phyloP scores from a whole-genome alignment of 2,113 vertebrate species.

The Semicossyphus pulcher region DNA sequence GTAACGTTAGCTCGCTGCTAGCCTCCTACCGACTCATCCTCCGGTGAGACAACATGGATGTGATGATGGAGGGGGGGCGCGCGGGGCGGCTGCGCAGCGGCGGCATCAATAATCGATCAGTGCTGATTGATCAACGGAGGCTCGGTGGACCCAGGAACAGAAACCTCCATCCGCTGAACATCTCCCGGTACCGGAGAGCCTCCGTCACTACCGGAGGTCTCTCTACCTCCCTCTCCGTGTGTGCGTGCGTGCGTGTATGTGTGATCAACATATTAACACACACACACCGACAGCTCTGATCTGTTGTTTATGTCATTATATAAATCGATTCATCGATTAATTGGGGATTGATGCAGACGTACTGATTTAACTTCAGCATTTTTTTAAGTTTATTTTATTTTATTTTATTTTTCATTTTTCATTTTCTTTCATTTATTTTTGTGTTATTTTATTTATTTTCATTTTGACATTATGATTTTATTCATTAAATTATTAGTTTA shows the following conservation, averaged over 20 bases:
- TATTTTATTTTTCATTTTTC: too few relatives aligned
- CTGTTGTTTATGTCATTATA: too few relatives aligned
- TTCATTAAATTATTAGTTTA: too few relatives aligned
- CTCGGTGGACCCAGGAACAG: neutral
- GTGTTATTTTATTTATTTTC: too few relatives aligned
- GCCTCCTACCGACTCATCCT: constrained; percentile 63
- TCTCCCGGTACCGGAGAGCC: constrained; percentile 30
- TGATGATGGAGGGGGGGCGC: constrained; percentile 5
- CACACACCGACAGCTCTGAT: neutral
- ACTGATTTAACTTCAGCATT: too few relatives aligned
- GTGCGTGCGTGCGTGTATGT: neutral
- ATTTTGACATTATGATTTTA: too few relatives aligned
- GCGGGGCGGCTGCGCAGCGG: constrained; percentile 56
- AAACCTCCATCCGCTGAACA: neutral
- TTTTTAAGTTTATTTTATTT: too few relatives aligned
- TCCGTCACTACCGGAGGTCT: constrained; percentile 10
- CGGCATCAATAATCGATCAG: constrained; percentile 56
- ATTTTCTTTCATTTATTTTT: too few relatives aligned
- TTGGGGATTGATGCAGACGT: too few relatives aligned
- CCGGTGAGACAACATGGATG: constrained; percentile 64
- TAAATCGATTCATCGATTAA: too few relatives aligned
- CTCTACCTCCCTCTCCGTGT: neutral
- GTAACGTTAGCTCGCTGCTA: constrained; percentile 47
- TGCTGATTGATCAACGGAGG: constrained; percentile 31
- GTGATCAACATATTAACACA: neutral